These are phyloP conservation scores for Xestia ashworthii DNA, from an alignment of 2,888 invertebrate species.

Conservation along the genomic window DNA sequence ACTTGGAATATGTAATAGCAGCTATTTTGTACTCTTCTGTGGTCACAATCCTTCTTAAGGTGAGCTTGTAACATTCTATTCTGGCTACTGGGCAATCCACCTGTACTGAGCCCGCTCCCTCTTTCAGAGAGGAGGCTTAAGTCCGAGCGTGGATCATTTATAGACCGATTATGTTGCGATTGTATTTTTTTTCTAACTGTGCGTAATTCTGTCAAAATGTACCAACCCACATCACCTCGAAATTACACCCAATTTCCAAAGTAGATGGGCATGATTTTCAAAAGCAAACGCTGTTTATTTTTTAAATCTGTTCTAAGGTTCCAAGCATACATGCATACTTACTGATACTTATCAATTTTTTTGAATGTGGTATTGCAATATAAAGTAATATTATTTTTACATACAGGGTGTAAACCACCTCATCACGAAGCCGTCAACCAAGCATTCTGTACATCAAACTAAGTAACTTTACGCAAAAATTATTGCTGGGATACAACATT, in stretches of 20 bases:
- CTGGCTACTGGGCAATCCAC: not conserved
- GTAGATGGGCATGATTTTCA: not conserved
- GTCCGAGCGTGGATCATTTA: not conserved
- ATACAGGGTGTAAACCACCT: too few species aligned
- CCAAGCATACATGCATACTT: not conserved
- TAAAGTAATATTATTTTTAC: not conserved
- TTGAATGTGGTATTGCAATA: not conserved
- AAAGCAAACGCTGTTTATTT: not conserved
- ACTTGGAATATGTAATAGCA: slow-evolving; percentile 55
- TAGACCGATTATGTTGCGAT: not conserved
- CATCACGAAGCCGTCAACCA: too few species aligned
- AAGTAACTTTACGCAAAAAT: too few species aligned
- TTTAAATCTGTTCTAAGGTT: not conserved
- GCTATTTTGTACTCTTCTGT: slow-evolving; percentile 54
- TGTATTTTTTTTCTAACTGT: not conserved
- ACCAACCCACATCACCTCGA: not conserved
- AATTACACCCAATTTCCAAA: not conserved
- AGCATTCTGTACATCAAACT: too few species aligned
- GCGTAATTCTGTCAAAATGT: slow-evolving; percentile 1
- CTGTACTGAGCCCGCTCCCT: not conserved
- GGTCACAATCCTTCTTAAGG: slow-evolving; percentile 55
- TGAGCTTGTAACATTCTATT: slow-evolving; percentile 13
- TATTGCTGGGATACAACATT: too few species aligned
- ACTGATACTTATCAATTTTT: not conserved
- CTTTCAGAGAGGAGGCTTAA: not conserved